These are phyloP conservation scores for Eulemur macaco DNA, from an alignment of 2,113 vertebrate genomes.

Conservation along the genomic window DNA sequence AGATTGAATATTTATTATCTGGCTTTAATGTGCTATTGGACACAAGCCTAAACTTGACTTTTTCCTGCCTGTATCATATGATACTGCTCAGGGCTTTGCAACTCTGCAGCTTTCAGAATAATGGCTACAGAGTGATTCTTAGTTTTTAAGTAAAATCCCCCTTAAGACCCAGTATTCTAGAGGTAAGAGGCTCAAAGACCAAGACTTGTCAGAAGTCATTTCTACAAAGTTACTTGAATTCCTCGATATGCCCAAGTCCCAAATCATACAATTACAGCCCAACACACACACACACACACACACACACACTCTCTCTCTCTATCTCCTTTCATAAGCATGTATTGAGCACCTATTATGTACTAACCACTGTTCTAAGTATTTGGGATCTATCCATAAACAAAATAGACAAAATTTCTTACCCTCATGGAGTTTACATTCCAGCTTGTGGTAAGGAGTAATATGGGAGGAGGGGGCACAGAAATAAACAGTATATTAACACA, in stretches of 20 bases:
- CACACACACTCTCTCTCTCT: background rate
- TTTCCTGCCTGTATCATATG: background rate
- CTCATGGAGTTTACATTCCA: background rate
- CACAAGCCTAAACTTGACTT: background rate
- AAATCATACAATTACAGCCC: background rate
- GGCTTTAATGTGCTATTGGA: background rate
- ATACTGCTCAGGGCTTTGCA: background rate
- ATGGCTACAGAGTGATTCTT: background rate
- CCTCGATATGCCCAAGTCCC: background rate
- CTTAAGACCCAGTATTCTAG: background rate
- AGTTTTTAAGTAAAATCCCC: background rate
- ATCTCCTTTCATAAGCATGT: background rate
- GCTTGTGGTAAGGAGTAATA: background rate
- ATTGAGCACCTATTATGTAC: background rate
- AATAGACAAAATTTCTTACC: background rate
- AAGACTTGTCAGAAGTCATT: background rate
- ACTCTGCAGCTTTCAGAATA: background rate
- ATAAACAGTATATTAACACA: background rate
- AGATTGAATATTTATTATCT: constrained; percentile 22
- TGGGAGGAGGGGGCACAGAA: background rate
- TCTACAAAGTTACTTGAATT: background rate
- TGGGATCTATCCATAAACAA: background rate
- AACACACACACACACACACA: background rate
- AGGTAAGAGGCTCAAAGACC: background rate
- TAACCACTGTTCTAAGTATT: background rate